phyloP scores from a whole-genome alignment of 2,113 vertebrate genomes.

The Thalassoma bifasciatum region DNA sequence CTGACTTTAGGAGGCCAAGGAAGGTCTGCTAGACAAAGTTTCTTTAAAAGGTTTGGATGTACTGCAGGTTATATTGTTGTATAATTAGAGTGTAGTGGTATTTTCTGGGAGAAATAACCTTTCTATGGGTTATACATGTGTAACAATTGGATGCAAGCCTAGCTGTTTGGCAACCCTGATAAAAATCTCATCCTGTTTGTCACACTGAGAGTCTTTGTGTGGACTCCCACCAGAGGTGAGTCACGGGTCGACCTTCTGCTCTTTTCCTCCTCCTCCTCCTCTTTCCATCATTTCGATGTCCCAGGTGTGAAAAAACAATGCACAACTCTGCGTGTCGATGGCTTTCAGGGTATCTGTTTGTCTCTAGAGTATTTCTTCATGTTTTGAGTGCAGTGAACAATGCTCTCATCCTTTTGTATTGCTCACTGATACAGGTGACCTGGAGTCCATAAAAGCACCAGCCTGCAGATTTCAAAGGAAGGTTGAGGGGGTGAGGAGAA shows the following conservation, averaged over 20 bases:
- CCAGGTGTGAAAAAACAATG: conserved; percentile 22
- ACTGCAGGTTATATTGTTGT: background rate
- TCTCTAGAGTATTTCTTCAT: conserved; percentile 35
- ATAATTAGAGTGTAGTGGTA: background rate
- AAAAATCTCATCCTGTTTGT: conserved; percentile 58
- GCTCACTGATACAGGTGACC: conserved; percentile 51
- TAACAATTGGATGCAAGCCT: conserved; percentile 33
- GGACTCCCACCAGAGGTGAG: conserved; percentile 23
- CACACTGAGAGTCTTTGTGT: conserved; percentile 38
- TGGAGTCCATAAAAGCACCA: conserved; percentile 35
- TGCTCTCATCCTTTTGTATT: conserved; percentile 49
- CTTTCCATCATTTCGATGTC: conserved; percentile 38
- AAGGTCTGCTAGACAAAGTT: background rate
- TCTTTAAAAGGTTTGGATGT: background rate
- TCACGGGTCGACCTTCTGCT: conserved; percentile 34
- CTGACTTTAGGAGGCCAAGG: background rate
- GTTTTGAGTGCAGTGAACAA: conserved; percentile 46
- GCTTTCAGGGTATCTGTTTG: conserved; percentile 15
- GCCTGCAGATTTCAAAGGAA: conserved; percentile 60
- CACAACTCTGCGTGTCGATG: conserved; percentile 7
- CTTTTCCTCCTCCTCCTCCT: conserved; percentile 22
- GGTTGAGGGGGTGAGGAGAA: conserved; percentile 25
- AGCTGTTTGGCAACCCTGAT: conserved; percentile 49
- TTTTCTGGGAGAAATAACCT: conserved; percentile 7
- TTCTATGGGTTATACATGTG: conserved; percentile 27